Conservation (phyloP, 2,113 vertebrate species). For the Pituophis catenifer region DNA sequence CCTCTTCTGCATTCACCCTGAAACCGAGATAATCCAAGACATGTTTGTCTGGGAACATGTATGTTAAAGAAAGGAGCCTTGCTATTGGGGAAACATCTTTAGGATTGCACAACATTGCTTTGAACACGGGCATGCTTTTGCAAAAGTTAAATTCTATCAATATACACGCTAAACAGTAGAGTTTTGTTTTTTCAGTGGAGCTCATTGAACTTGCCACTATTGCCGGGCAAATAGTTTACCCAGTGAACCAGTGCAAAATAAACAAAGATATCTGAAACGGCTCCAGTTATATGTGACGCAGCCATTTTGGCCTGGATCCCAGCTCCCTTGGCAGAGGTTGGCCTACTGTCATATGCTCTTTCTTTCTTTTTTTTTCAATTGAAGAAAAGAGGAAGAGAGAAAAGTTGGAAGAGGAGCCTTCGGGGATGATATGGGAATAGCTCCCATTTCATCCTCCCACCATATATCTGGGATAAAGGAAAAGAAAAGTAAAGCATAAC, state of each 20-base stretch:
- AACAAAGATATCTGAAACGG: background rate
- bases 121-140: background rate
- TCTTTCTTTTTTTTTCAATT: background rate
- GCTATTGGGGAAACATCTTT: background rate
- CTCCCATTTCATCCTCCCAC: background rate
- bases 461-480: background rate
- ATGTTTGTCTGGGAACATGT: background rate
- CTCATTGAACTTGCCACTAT: background rate
- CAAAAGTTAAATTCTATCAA: background rate
- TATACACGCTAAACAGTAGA: background rate
- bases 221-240: background rate
- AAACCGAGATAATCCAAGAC: background rate
- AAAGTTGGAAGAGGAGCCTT: background rate
- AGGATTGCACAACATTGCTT: background rate
- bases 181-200: background rate
- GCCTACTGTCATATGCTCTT: background rate
- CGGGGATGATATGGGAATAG: background rate
- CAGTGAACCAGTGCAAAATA: background rate
- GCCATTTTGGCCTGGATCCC: background rate
- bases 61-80: background rate
- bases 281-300: background rate
- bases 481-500: background rate
- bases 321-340: background rate
- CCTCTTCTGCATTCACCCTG: slow-evolving; percentile 36
- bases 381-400: background rate